These are phyloP conservation scores for Okamejei kenojei DNA, from an alignment of 2,797 vertebrate genomes.

Conservation along the genomic window DNA sequence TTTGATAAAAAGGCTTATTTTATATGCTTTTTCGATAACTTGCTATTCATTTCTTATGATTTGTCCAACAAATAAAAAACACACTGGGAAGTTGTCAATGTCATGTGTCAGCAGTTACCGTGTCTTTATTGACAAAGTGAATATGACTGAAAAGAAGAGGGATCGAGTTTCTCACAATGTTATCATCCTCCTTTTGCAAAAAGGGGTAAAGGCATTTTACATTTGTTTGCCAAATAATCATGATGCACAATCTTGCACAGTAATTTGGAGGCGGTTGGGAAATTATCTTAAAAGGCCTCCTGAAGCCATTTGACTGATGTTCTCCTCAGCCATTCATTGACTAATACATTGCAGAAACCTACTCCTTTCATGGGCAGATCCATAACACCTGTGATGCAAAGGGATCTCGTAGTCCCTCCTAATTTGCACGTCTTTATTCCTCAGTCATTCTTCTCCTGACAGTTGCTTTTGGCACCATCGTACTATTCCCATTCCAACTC, in stretches of 20 bases:
- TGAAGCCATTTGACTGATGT: not conserved
- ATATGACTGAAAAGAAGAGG: not conserved
- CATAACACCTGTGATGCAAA: not conserved
- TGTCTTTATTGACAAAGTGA: not conserved
- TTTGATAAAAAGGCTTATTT: conserved; percentile 35
- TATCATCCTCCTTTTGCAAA: not conserved
- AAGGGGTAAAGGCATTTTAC: not conserved
- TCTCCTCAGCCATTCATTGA: not conserved
- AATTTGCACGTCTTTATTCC: not conserved
- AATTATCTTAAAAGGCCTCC: not conserved
- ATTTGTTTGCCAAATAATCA: not conserved
- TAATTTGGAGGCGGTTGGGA: not conserved
- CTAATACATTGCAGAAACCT: not conserved
- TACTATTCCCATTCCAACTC: not conserved
- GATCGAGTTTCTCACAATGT: not conserved
- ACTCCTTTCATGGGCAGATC: not conserved
- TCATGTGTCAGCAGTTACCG: not conserved
- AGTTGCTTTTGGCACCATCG: not conserved
- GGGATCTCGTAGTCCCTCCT: not conserved
- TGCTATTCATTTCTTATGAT: not conserved
- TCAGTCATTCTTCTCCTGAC: not conserved
- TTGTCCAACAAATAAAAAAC: not conserved
- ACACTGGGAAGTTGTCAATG: not conserved
- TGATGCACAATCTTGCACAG: not conserved
- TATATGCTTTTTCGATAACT: not conserved